phyloP scores from a whole-genome alignment of 2,888 invertebrate species.

The Parascotia fuliginaria region DNA sequence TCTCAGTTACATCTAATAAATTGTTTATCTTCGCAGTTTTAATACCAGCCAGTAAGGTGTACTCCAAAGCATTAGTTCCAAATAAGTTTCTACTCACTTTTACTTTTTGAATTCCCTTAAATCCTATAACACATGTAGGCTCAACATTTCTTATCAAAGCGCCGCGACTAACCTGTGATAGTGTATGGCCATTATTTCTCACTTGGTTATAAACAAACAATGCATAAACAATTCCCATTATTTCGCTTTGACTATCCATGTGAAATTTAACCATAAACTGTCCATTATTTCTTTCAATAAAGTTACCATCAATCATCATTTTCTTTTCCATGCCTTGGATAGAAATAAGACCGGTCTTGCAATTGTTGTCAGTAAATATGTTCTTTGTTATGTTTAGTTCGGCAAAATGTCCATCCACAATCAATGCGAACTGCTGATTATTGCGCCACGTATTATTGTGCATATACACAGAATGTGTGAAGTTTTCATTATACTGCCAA shows the following conservation, averaged over 20 bases:
- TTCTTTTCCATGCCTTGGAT: conserved; percentile 98
- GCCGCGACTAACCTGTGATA: conserved; percentile 61
- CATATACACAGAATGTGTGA: conserved; percentile 95
- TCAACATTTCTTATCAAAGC: conserved; percentile 71
- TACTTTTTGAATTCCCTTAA: conserved; percentile 98
- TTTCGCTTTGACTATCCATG: conserved; percentile 97
- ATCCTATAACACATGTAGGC: conserved; percentile 94
- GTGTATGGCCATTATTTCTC: conserved; percentile 87
- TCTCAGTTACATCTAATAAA: conserved; percentile 94
- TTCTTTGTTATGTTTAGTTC: conserved; percentile 95
- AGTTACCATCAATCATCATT: conserved; percentile 92
- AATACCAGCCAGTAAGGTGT: conserved; percentile 96
- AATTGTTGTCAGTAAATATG: conserved; percentile 93
- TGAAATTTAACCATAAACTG: conserved; percentile 94
- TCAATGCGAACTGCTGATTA: conserved; percentile 93
- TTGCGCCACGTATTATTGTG: conserved; percentile 94
- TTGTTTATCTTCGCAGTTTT: conserved; percentile 95
- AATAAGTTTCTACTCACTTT: conserved; percentile 95
- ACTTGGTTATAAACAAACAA: conserved; percentile 92
- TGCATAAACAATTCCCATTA: conserved; percentile 93
- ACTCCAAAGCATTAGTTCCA: conserved; percentile 92
- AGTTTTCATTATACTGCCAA: conserved; percentile 97
- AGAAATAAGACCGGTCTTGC: conserved; percentile 91
- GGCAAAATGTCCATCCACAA: conserved; percentile 97
- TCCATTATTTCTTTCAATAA: conserved; percentile 92